Percentiles rank a stretch among this genome's conserved stretches.
phyloP scores from a whole-genome alignment of 1,140 invertebrate genomes.

The Meloidogyne exigua region DNA sequence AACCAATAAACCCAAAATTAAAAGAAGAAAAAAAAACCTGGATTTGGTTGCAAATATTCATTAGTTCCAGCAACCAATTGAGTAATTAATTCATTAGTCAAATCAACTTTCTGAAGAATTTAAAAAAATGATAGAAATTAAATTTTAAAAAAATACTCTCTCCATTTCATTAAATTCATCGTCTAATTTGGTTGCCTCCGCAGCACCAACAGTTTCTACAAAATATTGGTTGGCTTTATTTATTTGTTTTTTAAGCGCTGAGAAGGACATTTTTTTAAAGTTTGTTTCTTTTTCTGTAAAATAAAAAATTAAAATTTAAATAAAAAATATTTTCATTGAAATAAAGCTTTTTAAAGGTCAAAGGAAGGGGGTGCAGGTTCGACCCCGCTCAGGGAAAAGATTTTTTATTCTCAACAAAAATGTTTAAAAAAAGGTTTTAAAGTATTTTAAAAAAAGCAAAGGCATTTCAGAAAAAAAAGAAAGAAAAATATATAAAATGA shows the following conservation, averaged over 20 bases:
- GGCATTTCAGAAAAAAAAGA: too few species aligned
- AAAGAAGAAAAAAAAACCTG: conserved; percentile 66
- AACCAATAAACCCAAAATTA: too few species aligned
- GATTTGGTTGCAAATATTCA: conserved; percentile 98
- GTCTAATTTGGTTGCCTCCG: conserved; percentile 97
- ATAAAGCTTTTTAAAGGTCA: too few species aligned
- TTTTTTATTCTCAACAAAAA: too few species aligned
- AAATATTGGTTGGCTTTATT: conserved; percentile 73
- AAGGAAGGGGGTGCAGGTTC: too few species aligned
- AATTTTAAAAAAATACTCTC: conserved; percentile 71
- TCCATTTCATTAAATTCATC: conserved; percentile 99
- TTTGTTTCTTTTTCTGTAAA: background rate
- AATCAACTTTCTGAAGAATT: conserved; percentile 60
- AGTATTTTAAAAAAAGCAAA: too few species aligned
- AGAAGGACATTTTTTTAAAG: conserved; percentile 52
- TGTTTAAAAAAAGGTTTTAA: too few species aligned
- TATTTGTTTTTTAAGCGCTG: conserved; percentile 60
- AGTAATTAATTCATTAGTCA: conserved; percentile 59
- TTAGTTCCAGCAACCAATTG: conserved; percentile 72
- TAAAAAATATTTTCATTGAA: too few species aligned
- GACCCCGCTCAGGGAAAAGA: too few species aligned
- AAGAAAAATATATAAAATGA: too few species aligned
- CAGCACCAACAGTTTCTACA: conserved; percentile 98
- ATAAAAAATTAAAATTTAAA: background rate
- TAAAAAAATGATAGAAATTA: background rate